Evolutionary conservation across 2,113 vertebrate genomes (phyloP), one percentile per base, ranked within the genome.

Genomic region (Bettongia penicillata): DNA sequence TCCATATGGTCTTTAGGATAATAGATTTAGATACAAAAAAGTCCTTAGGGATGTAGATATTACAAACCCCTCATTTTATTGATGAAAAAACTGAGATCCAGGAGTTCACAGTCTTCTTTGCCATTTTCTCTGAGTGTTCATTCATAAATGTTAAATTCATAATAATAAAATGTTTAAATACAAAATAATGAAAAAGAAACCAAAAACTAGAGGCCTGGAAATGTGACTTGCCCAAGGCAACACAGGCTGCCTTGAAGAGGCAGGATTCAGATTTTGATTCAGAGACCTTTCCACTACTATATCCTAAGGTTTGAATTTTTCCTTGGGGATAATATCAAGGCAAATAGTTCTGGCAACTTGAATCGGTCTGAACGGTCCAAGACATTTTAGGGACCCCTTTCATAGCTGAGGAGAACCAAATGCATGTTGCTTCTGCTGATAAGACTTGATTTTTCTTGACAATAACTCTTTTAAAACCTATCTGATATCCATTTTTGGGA

Each of bases 401-500:
- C 50, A 14, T 53, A 47, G 94, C 25, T 89, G 5, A 93, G 50
- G 90, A 93, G 89, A 2, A 51, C 9, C 14, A 91, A 96, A 57
- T 11, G 24, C 2, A 43, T 43, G 26, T 93, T 89, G 49, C 16
- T 8, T 22, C 22, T 53, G 7, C 16, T 93, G 53, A 97, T 90
- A 96, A 25, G 2, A 90, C 10, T 50, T 3, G 2, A 90, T 96
- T 48, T 90, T 90, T 95, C 2, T 92, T 94, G 93, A 53, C 31
- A 94, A 0, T 94, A 26, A 84, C 50, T 97, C 2, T 57, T 96
- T 96, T 95, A 10, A 91, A 95, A 77, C 24, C 26, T 37, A 92
- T 61, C 37, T 92, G 47, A 31, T 52, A 43, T 37, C 61, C 89
- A 1, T 12, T 97, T 98, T 96, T 93, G 93, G 53, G 61, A 95